Base-by-base conservation (phyloP, 2,797 vertebrate species). In the Telmatherina bonti region DNA sequence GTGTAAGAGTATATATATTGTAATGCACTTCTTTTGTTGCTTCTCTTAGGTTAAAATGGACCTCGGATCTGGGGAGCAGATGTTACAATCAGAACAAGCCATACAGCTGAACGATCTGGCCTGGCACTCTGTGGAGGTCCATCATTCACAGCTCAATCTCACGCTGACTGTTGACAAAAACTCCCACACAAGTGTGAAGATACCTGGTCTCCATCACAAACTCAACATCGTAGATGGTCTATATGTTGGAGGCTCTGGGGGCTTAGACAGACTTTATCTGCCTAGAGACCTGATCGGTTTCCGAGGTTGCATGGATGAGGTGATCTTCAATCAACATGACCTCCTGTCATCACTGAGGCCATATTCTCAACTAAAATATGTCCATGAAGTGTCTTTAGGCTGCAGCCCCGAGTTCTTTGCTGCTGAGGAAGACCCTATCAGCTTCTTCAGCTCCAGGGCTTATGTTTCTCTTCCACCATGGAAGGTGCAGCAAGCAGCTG, bases 381-480 rank as follows among this genome's bases (percentile, higher is more conserved):
- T 97, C 74, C 88, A 94, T 72, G 97, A 98, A 81, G 96, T 98
- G 66, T 98, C 95, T 0, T 87, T 96, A 49, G 96, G 96, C 47
- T 99, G 96, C 79, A 98, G 90, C 74, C 95, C 96, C 20, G 95
- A 97, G 73, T 97, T 99, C 91, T 96, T 96, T 82, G 94, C 96
- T 52, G 90, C 79, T 1, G 95, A 96, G 70, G 93, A 96, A 54
- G 95, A 98, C 24, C 88, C 96, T 0, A 90, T 98, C 69, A 98
- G 94, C 90, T 97, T 98, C 85, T 98, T 98, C 85, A 99, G 96
- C 84, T 96, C 97, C 12, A 95, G 93, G 78, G 97, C 96, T 30
- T 98, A 95, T 43, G 63, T 97, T 79, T 94, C 94, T 38, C 91
- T 98, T 79, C 93, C 95, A 20, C 64, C 85, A 0, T 96, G 95